phyloP scores from a whole-genome alignment of 2,797 vertebrate genomes.

The Molossus molossus region DNA sequence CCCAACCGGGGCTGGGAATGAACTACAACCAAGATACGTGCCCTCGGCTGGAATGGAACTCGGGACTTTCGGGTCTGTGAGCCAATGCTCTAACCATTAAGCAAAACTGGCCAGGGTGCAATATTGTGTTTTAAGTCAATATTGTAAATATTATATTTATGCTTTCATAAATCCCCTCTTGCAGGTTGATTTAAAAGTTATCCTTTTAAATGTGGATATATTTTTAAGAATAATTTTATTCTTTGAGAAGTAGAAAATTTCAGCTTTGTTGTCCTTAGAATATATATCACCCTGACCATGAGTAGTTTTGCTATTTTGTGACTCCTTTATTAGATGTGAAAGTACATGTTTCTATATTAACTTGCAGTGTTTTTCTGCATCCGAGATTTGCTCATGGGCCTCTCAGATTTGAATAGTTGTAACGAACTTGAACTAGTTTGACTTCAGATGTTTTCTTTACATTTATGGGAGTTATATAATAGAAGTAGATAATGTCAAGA shows the following conservation, averaged over 20 bases:
- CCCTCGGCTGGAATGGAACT: too few relatives aligned
- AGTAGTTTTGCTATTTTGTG: neutral
- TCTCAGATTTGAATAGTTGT: neutral
- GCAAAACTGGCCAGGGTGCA: neutral
- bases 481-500: neutral
- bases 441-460: constrained; percentile 44
- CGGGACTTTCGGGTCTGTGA: too few relatives aligned
- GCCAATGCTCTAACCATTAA: too few relatives aligned
- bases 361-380: neutral
- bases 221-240: neutral
- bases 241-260: constrained; percentile 31
- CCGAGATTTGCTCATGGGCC: neutral
- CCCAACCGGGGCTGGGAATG: too few relatives aligned
- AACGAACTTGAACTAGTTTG: constrained; percentile 6
- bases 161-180: neutral
- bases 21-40: too few relatives aligned
- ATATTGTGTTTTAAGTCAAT: neutral
- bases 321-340: neutral
- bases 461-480: neutral
- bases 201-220: neutral
- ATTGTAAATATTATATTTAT: neutral
- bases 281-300: neutral
- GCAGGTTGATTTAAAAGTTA: constrained; percentile 7
- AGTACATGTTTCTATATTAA: neutral
- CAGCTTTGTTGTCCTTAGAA: neutral